phyloP scores from a whole-genome alignment of 64 coral and sea anemone genomes.

The Stichodactyla helianthus region DNA sequence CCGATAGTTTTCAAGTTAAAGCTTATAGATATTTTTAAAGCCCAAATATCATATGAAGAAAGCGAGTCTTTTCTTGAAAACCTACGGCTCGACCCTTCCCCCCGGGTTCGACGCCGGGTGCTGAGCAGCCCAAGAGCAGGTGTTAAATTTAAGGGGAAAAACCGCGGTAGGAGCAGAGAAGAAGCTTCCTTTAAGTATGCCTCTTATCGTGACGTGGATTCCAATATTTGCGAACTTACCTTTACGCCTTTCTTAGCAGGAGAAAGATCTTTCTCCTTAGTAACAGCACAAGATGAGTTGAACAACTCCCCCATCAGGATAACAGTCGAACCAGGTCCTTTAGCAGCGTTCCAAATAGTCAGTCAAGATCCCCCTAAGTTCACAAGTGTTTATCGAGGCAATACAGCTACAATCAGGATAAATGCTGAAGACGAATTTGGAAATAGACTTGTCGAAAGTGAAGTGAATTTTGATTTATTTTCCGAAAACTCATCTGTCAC shows the following conservation, averaged over 20 bases:
- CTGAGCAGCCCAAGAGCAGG: too few relatives aligned
- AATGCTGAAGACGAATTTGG: neutral
- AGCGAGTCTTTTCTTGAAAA: neutral
- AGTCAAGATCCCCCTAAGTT: neutral
- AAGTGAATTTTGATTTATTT: neutral
- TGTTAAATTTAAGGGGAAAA: too few relatives aligned
- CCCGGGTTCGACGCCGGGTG: too few relatives aligned
- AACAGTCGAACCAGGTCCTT: neutral
- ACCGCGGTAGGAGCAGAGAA: too few relatives aligned
- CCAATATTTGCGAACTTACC: too few relatives aligned
- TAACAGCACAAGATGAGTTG: too few relatives aligned
- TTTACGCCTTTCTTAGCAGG: too few relatives aligned
- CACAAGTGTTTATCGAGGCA: neutral
- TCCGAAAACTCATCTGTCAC: neutral
- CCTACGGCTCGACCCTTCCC: neutral
- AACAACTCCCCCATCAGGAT: too few relatives aligned
- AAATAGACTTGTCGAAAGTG: neutral
- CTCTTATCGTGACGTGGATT: too few relatives aligned
- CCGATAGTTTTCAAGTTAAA: neutral
- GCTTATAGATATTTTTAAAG: neutral
- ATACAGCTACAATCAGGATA: neutral
- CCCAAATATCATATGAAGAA: neutral
- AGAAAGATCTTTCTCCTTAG: too few relatives aligned
- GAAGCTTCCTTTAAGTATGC: too few relatives aligned
- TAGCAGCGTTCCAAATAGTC: neutral